Evolutionary conservation across 2,888 invertebrate species (phyloP), one percentile per base, ranked within the genome.

Genomic region (Dasypolia templi): DNA sequence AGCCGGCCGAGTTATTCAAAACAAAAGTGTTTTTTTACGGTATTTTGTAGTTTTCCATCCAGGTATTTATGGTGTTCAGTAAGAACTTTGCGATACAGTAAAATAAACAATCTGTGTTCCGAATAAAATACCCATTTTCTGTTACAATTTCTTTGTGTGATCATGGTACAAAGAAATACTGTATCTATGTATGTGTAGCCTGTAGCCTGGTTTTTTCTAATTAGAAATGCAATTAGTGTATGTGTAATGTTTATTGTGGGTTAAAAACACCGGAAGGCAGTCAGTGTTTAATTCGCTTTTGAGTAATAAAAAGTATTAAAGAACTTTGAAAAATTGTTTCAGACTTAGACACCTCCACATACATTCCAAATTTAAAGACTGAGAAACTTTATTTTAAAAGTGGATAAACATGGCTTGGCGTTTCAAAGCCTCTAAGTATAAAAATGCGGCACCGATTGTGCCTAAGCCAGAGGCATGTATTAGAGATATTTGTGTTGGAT

Each of bases 371-470:
- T 91, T 86, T 91, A 86, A 95, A 96, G 95, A 96, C 96, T 96
- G 95, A 94, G 87, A 86, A 90, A 90, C 87, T 90, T 90, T 93
- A 90, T 89, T 74, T 62, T 76, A 81, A 87, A 92, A 93, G 92
- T 94, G 92, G 91, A 91, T 90, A 88, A 94, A 85, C 87, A 98
- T 99, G 98, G 98, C 98, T 95, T 98, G 98, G 98, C 97, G 99
- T 95, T 99, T 99, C 96, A 99, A 99, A 97, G 99, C 99, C 93
- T 99, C 99, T 82, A 99, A 99, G 95, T 99, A 99, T 96, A 99
- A 99, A 97, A 99, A 99, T 98, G 99, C 99, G 83, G 98, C 99
- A 86, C 99, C 99, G 59, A 99, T 99, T 91, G 98, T 99, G 90
- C 99, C 99, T 55, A 99, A 99, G 93, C 99, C 99, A 77, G 99